phyloP scores from a whole-genome alignment of 2,797 vertebrate genomes.

The Tenualosa thibaudeaui region DNA sequence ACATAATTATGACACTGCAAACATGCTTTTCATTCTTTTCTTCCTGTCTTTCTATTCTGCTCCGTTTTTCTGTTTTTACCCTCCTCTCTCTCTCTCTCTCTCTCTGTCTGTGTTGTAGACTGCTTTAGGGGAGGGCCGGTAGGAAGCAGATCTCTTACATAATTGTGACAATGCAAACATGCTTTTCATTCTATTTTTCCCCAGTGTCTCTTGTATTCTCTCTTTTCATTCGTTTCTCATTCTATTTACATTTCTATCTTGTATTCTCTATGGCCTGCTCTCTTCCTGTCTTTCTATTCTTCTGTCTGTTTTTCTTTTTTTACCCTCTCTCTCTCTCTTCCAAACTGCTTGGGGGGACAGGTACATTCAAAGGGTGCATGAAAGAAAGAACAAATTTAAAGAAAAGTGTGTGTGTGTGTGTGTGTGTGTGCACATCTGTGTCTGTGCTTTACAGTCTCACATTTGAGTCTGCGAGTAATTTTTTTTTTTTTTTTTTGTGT shows the following conservation, averaged over 20 bases:
- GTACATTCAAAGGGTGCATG: background rate
- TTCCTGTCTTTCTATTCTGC: background rate
- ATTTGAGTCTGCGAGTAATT: background rate
- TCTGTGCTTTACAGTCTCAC: background rate
- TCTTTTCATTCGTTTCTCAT: background rate
- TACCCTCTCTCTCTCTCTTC: background rate
- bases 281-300: background rate
- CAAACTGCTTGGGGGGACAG: background rate
- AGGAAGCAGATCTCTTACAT: too few relatives aligned
- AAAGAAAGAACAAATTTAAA: too few relatives aligned
- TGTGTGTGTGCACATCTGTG: constrained; percentile 1
- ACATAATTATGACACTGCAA: background rate
- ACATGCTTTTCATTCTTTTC: background rate
- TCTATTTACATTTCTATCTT: background rate
- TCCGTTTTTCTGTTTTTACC: background rate
- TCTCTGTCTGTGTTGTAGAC: background rate
- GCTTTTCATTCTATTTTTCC: background rate
- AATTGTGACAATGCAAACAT: too few relatives aligned
- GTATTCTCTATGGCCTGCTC: background rate
- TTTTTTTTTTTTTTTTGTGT: background rate
- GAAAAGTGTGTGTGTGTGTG: background rate
- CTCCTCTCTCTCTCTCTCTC: background rate
- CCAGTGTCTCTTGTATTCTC: background rate
- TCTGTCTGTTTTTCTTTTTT: background rate
- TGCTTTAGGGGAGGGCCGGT: too few relatives aligned